Conservation (phyloP, 2,797 vertebrate species). For the Delichon dasypus region DNA sequence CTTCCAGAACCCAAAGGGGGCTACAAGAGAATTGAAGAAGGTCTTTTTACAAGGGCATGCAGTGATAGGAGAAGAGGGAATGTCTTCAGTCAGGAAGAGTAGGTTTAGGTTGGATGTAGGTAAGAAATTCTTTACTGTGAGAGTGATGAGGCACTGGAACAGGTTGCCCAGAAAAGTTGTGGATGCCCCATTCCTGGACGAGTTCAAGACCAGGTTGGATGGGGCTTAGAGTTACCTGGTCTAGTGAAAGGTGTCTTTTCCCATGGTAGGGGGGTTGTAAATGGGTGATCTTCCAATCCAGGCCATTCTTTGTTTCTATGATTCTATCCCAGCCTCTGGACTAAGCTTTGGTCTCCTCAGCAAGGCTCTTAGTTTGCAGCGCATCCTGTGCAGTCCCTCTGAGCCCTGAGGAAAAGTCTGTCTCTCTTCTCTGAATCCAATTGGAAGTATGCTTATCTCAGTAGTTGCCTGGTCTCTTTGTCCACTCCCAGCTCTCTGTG, state of each 20-base stretch:
- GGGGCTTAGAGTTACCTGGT: background rate
- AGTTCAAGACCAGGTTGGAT: background rate
- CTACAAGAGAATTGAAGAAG: background rate
- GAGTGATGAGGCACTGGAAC: background rate
- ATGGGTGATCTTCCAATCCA: background rate
- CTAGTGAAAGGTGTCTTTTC: background rate
- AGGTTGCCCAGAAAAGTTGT: background rate
- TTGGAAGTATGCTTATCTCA: fast-evolving
- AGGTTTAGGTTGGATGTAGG: background rate
- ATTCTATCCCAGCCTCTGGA: background rate
- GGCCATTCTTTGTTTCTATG: background rate
- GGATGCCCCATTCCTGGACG: fast-evolving
- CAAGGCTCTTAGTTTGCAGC: background rate
- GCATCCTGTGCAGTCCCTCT: background rate
- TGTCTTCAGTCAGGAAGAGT: background rate
- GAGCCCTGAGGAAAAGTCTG: background rate
- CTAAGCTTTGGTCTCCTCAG: background rate
- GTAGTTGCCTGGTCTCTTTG: background rate
- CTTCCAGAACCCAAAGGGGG: background rate
- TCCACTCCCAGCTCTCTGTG: background rate
- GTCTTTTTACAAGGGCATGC: background rate
- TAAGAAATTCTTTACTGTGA: background rate
- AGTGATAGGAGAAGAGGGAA: background rate
- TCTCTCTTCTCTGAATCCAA: background rate
- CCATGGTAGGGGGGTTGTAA: background rate